Conservation (phyloP, 2,888 invertebrate species). For the Drosophila multiciliata region DNA sequence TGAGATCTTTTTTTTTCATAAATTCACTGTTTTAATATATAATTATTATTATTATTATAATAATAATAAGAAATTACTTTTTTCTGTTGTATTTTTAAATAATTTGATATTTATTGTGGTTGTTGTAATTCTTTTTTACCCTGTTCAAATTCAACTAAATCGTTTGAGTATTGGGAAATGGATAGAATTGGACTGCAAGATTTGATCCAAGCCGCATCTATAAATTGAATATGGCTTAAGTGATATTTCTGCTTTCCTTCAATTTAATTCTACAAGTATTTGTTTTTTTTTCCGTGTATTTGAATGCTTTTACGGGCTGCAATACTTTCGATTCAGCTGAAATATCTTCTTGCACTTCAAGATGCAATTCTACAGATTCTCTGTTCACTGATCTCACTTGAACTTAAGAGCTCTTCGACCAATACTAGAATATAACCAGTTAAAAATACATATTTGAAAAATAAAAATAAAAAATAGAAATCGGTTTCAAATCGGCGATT, state of each 20-base stretch:
- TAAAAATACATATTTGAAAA: slow-evolving; percentile 17
- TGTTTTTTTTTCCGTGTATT: slow-evolving; percentile 44
- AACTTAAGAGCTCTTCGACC: slow-evolving; percentile 42
- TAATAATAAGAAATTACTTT: slow-evolving; percentile 22
- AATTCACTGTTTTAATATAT: slow-evolving; percentile 56
- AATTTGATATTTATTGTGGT: slow-evolving; percentile 51
- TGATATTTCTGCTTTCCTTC: slow-evolving; percentile 9
- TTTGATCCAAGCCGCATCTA: slow-evolving; percentile 15
- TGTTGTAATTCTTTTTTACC: slow-evolving; percentile 16
- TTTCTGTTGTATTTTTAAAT: slow-evolving; percentile 55
- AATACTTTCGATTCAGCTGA: slow-evolving; percentile 64
- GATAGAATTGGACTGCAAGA: background rate
- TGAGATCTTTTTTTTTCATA: slow-evolving; percentile 35
- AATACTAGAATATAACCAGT: slow-evolving; percentile 42
- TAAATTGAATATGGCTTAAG: slow-evolving; percentile 53
- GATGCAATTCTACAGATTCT: slow-evolving; percentile 26
- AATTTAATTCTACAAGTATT: slow-evolving; percentile 69
- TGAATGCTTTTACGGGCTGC: slow-evolving; percentile 45
- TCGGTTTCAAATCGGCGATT: slow-evolving; percentile 9
- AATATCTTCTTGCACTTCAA: slow-evolving; percentile 27
- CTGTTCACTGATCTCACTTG: slow-evolving; percentile 11
- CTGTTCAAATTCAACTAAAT: slow-evolving; percentile 53
- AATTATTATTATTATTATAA: slow-evolving; percentile 13
- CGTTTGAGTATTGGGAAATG: background rate
- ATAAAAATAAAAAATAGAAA: slow-evolving; percentile 11